Evolutionary conservation across 2,113 vertebrate species (phyloP), one percentile per base, ranked within the genome.

Genomic region (Oreochromis aureus): DNA sequence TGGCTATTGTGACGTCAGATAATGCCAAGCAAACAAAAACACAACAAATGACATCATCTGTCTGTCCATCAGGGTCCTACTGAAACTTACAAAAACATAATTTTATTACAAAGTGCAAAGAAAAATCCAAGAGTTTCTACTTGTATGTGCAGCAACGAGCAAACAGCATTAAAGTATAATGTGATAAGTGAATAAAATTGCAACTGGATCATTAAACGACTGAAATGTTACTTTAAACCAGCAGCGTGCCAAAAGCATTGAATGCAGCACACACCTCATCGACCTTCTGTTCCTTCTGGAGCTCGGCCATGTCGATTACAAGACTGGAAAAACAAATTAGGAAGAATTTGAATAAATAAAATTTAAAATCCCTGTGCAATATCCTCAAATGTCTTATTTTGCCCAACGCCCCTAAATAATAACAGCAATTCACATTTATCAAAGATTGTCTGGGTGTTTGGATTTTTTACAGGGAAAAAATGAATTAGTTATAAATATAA

Each of bases 201-300:
- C 41, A 3, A 0, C 0, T 30, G 56, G 10, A 63, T 32, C 19
- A 12, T 10, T 66, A 18, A 59, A 9, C 1, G 1, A 10, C 7
- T 9, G 0, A 48, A 83, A 34, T 0, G 44, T 32, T 44, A 27
- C 24, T 1, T 30, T 6, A 71, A 55, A 54, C 6, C 7, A 39
- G 41, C 10, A 48, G 30, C 2, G 4, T 22, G 16, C 10, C 6
- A 13, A 54, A 41, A 22, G 7, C 22, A 34, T 15, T 8, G 10
- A 56, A n/a, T 61, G 27, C 27, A 71, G 5, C 39, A 46, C 39
- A 34, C 12, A 99, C 98, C 97, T 98, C 96, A 69, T 99, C 98
- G 9, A 99, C 94, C 78, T 96, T 96, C 92, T 96, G 96, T 8
- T 97, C 97, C 93, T 98, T 98, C 93, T 98, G 94, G 4, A 99